Evolutionary conservation across 2,113 vertebrate species (phyloP), one percentile per base, ranked within the genome.

Genomic region (Oxyura jamaicensis): DNA sequence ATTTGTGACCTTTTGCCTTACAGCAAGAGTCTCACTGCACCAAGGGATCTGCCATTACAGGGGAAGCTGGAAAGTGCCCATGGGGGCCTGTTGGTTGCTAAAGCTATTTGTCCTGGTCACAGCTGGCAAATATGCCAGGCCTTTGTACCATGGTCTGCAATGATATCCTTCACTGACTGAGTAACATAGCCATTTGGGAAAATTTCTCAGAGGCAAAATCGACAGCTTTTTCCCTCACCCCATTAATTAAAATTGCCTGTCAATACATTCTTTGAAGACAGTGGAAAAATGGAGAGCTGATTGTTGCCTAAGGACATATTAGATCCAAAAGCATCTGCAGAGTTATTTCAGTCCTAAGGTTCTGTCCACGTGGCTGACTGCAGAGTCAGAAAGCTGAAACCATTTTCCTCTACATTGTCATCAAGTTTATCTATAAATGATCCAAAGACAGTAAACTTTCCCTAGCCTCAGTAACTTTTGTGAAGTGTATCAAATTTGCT

Each of bases 361-460:
- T 84, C 67, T 92, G 86, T 82, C 25, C 66, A 36, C 48, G 77
- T 91, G 86, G 76, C 83, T 93, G 31, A 46, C 65, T 69, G 20
- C 10, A 2, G 33, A 44, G 58, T 72, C 77, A 78, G 80, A 41
- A 86, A 92, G 42, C 10, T 0, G 2, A 82, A 86, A 85, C 29
- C 44, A 65, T 95, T 92, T 93, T 89, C 83, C 89, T 78, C 68
- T 42, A 78, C 14, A 23, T 89, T 91, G 77, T 87, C 66, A 92
- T 44, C 35, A 0, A 76, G 31, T 93, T 87, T 86, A 82, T 79
- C 71, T 93, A 41, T 28, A 84, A 92, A 84, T 36, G 74, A 76
- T 75, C 80, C 77, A 79, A 91, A 92, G 48, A 31, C 31, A 88
- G 88, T 65, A 88, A 95, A 92, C 33, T 84, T 92, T 19, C 35